phyloP scores from a whole-genome alignment of 1,140 invertebrate genomes.

The Cryptotermes secundus region DNA sequence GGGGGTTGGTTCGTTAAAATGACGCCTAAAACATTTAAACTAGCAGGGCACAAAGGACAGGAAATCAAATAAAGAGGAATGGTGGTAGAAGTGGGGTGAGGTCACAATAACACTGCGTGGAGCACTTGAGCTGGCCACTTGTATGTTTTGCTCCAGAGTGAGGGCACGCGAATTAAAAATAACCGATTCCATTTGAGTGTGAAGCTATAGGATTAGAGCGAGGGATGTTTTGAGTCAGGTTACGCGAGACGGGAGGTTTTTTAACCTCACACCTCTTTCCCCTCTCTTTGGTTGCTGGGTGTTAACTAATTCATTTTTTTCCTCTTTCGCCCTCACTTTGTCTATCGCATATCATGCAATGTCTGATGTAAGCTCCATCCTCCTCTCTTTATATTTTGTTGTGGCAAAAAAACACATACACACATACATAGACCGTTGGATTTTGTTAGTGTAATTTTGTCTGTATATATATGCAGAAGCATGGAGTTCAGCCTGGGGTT shows the following conservation, averaged over 20 bases:
- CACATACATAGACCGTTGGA: not conserved
- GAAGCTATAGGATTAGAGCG: not conserved
- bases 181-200: slow-evolving; percentile 12
- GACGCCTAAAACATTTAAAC: slow-evolving; percentile 16
- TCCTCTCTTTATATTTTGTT: not conserved
- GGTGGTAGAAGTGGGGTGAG: not conserved
- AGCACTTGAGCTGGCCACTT: not conserved
- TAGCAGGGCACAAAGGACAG: slow-evolving; percentile 1
- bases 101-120: not conserved
- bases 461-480: not conserved
- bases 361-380: not conserved
- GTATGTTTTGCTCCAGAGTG: slow-evolving; percentile 7
- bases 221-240: not conserved
- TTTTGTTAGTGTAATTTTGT: slow-evolving; percentile 13
- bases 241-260: not conserved
- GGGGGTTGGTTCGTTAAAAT: slow-evolving; percentile 13
- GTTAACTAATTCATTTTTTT: slow-evolving; percentile 18
- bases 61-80: not conserved
- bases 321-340: not conserved
- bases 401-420: not conserved
- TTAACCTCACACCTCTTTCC: not conserved
- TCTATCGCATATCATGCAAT: not conserved
- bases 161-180: not conserved
- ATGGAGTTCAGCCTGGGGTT: not conserved
- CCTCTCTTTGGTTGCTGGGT: not conserved